A percentile compares a stretch with the other conserved stretches of the same genome.
phyloP scores from a whole-genome alignment of 2,113 vertebrate genomes.

The Rhinolophus ferrumequinum region DNA sequence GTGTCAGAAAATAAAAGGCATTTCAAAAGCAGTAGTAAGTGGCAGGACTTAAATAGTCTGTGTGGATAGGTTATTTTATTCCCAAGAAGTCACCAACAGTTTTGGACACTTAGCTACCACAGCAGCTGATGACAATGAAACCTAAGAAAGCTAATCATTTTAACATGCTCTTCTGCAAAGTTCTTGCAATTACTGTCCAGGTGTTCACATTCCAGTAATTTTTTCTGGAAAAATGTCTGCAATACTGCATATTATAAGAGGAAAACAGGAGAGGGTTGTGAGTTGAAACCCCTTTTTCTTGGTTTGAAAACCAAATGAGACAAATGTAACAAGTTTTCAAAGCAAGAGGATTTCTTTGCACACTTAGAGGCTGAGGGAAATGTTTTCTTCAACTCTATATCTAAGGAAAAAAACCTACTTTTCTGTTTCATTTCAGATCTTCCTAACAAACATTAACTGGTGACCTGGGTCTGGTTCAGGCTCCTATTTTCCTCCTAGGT shows the following conservation, averaged over 20 bases:
- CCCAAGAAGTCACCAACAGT: neutral
- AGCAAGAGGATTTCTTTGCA: neutral
- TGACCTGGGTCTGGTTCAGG: neutral
- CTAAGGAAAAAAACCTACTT: neutral
- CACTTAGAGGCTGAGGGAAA: neutral
- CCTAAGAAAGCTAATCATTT: neutral
- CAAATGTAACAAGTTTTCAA: neutral
- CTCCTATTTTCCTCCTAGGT: neutral
- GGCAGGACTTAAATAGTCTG: conserved; percentile 57
- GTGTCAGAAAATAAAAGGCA: conserved; percentile 65
- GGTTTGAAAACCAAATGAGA: conserved; percentile 41
- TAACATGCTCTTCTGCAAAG: neutral
- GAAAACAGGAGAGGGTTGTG: neutral
- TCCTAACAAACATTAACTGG: neutral
- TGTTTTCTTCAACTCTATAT: neutral
- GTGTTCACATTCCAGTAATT: neutral
- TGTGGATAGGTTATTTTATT: conserved; percentile 8
- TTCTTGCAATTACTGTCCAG: neutral
- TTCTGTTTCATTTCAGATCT: conserved; percentile 3
- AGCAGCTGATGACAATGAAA: neutral
- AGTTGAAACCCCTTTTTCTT: neutral
- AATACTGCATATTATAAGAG: neutral
- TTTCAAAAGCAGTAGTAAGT: conserved; percentile 58
- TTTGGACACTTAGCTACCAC: neutral
- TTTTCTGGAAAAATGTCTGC: neutral